Evolutionary conservation across 2,797 vertebrate species (phyloP).

Genomic region (Aulostomus chinensis): DNA sequence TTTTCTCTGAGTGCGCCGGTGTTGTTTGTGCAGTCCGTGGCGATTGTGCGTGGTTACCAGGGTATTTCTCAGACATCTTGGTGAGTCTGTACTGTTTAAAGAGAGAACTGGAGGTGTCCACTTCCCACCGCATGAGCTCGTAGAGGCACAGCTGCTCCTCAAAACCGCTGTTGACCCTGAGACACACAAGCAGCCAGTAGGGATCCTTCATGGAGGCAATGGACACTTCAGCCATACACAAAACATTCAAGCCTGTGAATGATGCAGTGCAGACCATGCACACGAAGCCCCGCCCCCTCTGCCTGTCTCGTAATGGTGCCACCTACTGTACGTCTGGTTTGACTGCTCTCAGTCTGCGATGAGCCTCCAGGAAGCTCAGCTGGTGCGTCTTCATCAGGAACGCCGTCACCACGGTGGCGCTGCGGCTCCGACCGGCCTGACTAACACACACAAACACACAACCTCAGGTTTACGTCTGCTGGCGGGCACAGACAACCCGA

Average conservation of each 20-base stretch:
- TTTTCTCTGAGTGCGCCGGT: too few species aligned
- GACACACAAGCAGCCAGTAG: conserved; percentile 28
- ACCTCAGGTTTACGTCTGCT: too few species aligned
- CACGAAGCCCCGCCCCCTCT: too few species aligned
- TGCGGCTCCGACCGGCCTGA: conserved; percentile 90
- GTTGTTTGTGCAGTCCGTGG: too few species aligned
- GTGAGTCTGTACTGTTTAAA: conserved; percentile 91
- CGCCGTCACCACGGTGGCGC: conserved; percentile 87
- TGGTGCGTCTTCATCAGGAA: conserved; percentile 89
- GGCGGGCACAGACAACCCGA: too few species aligned
- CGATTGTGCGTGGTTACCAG: conserved; percentile 80
- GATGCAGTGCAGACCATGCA: too few species aligned
- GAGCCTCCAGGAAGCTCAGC: conserved; percentile 83
- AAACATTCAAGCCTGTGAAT: too few species aligned
- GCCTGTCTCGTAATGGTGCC: too few species aligned
- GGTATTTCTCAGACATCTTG: conserved; percentile 85
- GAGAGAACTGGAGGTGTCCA: conserved; percentile 80
- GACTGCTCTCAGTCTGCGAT: conserved; percentile 75
- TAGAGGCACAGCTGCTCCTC: conserved; percentile 87
- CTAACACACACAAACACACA: conserved; percentile 67
- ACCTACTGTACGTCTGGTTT: conserved; percentile 86
- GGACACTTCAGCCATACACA: too few species aligned
- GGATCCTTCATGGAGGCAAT: too few species aligned
- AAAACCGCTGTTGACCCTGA: conserved; percentile 91
- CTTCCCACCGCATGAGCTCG: conserved; percentile 85